phyloP scores from a whole-genome alignment of 2,888 invertebrate genomes.

The Formica aserva region DNA sequence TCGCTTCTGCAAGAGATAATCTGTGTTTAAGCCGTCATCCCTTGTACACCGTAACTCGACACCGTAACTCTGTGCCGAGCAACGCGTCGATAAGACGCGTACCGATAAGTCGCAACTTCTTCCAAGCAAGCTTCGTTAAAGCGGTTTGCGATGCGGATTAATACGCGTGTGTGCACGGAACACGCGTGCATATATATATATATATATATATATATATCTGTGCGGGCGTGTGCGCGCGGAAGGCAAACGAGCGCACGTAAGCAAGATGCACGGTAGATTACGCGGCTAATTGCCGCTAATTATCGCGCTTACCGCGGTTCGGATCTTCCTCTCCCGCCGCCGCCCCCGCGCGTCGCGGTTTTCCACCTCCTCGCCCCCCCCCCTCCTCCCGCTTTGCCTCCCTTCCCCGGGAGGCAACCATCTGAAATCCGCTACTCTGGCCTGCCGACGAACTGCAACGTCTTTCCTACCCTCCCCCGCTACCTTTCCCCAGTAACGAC shows the following conservation, averaged over 20 bases:
- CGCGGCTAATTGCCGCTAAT: slow-evolving; percentile 84
- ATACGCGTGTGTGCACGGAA: not conserved
- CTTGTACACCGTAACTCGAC: slow-evolving; percentile 40
- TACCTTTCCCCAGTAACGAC: slow-evolving; percentile 52
- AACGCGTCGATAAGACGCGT: slow-evolving; percentile 26
- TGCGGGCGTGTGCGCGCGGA: slow-evolving; percentile 51
- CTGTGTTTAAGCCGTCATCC: slow-evolving; percentile 24
- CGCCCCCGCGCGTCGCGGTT: slow-evolving; percentile 53
- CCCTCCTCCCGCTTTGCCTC: not conserved
- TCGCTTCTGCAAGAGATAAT: slow-evolving; percentile 30
- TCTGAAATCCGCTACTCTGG: slow-evolving; percentile 58
- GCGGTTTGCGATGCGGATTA: not conserved
- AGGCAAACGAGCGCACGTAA: slow-evolving; percentile 75
- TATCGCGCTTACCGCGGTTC: slow-evolving; percentile 83
- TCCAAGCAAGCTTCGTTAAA: slow-evolving; percentile 8
- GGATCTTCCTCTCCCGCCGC: slow-evolving; percentile 64
- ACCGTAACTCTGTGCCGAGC: slow-evolving; percentile 26
- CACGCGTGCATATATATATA: not conserved
- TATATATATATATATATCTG: not conserved
- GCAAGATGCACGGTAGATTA: slow-evolving; percentile 76
- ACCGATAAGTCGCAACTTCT: slow-evolving; percentile 31
- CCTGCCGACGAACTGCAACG: slow-evolving; percentile 46
- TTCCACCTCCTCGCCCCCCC: slow-evolving; percentile 37
- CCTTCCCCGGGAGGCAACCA: slow-evolving; percentile 26
- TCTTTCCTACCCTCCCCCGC: slow-evolving; percentile 45